phyloP scores from a whole-genome alignment of 2,888 invertebrate species.

The Polymixis flavicincta region DNA sequence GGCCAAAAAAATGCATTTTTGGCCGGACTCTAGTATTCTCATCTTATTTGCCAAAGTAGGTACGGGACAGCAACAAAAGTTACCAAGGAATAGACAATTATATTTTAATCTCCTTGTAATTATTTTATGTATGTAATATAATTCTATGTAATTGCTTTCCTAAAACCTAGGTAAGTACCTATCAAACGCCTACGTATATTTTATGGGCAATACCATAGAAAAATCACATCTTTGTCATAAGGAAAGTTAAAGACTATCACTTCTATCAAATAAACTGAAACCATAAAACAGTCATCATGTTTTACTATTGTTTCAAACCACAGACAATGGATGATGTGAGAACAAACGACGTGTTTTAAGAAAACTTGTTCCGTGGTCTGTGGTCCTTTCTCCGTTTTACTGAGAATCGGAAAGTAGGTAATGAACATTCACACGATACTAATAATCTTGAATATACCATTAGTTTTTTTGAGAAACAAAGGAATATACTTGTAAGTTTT shows the following conservation, averaged over 20 bases:
- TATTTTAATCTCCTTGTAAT: not conserved
- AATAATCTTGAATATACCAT: not conserved
- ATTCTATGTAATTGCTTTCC: not conserved
- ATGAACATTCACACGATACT: not conserved
- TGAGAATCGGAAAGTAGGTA: constrained; percentile 2
- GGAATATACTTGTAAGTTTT: not conserved
- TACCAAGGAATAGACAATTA: not conserved
- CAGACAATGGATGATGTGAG: constrained; percentile 27
- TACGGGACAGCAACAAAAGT: not conserved
- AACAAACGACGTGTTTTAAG: constrained; percentile 17
- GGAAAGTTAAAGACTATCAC: constrained; percentile 5
- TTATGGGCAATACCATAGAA: not conserved
- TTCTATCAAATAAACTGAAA: constrained; percentile 3
- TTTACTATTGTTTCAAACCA: constrained; percentile 33
- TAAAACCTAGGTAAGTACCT: not conserved
- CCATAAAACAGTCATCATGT: constrained; percentile 20
- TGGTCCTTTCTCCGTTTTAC: constrained; percentile 19
- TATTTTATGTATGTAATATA: not conserved
- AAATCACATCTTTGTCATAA: not conserved
- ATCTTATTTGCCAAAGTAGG: not conserved
- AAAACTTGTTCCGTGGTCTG: constrained; percentile 30
- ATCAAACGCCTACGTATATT: not conserved
- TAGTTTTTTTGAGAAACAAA: not conserved
- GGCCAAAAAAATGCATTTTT: not conserved
- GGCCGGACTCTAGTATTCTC: too few relatives aligned